These are phyloP conservation scores for Lethenteron camtschaticum DNA, from an alignment of 2,113 vertebrate species.

Conservation along the genomic window DNA sequence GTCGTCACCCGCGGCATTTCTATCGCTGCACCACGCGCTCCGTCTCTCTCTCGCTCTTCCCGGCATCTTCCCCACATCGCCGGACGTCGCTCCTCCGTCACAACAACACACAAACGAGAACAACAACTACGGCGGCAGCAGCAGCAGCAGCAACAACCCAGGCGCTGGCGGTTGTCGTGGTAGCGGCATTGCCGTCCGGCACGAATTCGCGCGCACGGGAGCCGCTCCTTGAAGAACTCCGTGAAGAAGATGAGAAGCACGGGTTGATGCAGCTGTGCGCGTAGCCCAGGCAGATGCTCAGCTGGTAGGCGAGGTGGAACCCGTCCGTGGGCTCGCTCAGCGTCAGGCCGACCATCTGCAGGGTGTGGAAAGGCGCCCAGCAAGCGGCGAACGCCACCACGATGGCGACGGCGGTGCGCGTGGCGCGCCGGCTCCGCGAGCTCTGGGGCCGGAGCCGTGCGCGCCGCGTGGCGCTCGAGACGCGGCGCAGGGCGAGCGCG, in stretches of 20 bases:
- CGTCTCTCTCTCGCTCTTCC: no score
- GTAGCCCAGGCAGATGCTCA: constrained; percentile 43
- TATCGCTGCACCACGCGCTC: no score
- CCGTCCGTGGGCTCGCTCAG: constrained; percentile 22
- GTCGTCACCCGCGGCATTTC: no score
- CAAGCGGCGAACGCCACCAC: constrained; percentile 33
- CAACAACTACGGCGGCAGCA: no score
- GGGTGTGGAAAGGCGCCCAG: constrained; percentile 45
- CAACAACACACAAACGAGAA: no score
- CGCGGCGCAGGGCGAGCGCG: constrained; percentile 37
- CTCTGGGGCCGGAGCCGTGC: constrained; percentile 28
- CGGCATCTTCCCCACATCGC: no score
- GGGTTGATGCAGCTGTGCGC: constrained; percentile 46
- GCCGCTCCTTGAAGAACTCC: constrained; percentile 35
- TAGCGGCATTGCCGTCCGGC: no score
- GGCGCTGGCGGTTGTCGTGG: no score
- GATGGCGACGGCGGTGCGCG: constrained; percentile 41
- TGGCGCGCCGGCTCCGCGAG: constrained; percentile 30
- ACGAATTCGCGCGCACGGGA: constrained; percentile 9
- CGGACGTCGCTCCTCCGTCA: no score
- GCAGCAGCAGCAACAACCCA: no score
- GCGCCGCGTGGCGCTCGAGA: constrained; percentile 36
- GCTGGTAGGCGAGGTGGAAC: constrained; percentile 34
- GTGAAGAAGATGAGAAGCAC: constrained; percentile 38
- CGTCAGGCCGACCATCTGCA: constrained; percentile 36